phyloP scores from a whole-genome alignment of 2,888 invertebrate genomes.

The Tipula confusa region DNA sequence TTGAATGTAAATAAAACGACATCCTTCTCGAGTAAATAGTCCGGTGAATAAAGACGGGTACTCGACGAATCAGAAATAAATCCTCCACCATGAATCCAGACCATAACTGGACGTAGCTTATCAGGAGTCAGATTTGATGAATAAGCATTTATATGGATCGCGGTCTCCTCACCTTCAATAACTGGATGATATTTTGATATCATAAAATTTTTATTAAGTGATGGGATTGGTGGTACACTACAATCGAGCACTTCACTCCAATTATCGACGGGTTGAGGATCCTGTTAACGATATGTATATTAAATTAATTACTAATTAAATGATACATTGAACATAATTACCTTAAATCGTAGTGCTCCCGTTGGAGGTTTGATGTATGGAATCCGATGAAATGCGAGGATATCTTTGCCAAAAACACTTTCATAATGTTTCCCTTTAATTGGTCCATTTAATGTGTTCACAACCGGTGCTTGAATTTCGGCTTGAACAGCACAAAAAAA shows the following conservation, averaged over 20 bases:
- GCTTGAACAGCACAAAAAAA: no score
- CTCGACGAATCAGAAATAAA: conserved; percentile 52
- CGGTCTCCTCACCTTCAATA: conserved; percentile 53
- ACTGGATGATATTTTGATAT: conserved; percentile 13
- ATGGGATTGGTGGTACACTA: not conserved
- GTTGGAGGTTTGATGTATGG: not conserved
- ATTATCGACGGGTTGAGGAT: conserved; percentile 47
- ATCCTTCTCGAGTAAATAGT: conserved; percentile 42
- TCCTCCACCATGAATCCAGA: conserved; percentile 54
- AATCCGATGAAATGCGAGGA: not conserved
- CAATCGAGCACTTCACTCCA: conserved; percentile 51
- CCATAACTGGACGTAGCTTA: conserved; percentile 47
- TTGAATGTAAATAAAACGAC: conserved; percentile 48
- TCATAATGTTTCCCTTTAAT: not conserved
- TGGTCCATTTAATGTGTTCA: not conserved
- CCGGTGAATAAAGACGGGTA: conserved; percentile 49
- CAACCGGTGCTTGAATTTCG: conserved; percentile 31
- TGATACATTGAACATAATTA: no score
- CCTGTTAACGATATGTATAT: conserved; percentile 40
- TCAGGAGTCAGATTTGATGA: conserved; percentile 42
- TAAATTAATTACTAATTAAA: no score
- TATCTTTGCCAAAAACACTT: not conserved
- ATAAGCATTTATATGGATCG: conserved; percentile 53
- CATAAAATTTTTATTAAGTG: not conserved
- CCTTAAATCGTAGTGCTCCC: not conserved